A percentile compares a stretch with the other conserved stretches of the same genome.
phyloP scores from a whole-genome alignment of 1,140 invertebrate genomes.

The Maconellicoccus hirsutus region DNA sequence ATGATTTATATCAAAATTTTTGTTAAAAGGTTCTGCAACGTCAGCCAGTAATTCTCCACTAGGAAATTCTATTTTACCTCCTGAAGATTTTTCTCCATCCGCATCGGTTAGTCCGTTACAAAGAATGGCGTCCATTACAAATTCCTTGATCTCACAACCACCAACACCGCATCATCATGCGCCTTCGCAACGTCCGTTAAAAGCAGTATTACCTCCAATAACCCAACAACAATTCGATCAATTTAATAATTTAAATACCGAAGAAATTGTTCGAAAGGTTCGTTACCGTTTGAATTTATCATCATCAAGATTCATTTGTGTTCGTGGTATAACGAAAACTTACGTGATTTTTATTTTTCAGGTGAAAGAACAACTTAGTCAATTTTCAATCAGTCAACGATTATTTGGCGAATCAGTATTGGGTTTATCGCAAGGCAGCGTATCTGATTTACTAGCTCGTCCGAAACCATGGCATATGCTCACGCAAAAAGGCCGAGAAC shows the following conservation, averaged over 20 bases:
- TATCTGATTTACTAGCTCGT: constrained; percentile 83
- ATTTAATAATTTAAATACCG: constrained; percentile 96
- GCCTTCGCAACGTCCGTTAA: constrained; percentile 71
- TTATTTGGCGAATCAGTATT: constrained; percentile 95
- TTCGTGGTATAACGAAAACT: no score
- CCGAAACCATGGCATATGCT: constrained; percentile 97
- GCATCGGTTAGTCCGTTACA: constrained; percentile 83
- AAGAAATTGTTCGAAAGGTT: constrained; percentile 92
- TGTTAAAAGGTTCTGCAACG: neutral
- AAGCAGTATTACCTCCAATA: constrained; percentile 92
- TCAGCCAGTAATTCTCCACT: constrained; percentile 57
- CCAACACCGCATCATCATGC: constrained; percentile 69
- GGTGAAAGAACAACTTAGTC: constrained; percentile 93
- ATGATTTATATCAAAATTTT: neutral
- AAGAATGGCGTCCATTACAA: constrained; percentile 94
- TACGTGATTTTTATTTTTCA: constrained; percentile 31
- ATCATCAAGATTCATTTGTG: no score
- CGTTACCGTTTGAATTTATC: constrained; percentile 26
- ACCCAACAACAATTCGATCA: constrained; percentile 98
- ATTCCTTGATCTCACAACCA: constrained; percentile 86
- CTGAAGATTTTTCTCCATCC: constrained; percentile 62
- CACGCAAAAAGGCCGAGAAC: constrained; percentile 83
- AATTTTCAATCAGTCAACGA: constrained; percentile 97
- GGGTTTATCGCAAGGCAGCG: constrained; percentile 89
- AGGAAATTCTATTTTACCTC: constrained; percentile 68